Conservation (phyloP, 2,797 vertebrate species). For the Lagocephalus sceleratus region DNA sequence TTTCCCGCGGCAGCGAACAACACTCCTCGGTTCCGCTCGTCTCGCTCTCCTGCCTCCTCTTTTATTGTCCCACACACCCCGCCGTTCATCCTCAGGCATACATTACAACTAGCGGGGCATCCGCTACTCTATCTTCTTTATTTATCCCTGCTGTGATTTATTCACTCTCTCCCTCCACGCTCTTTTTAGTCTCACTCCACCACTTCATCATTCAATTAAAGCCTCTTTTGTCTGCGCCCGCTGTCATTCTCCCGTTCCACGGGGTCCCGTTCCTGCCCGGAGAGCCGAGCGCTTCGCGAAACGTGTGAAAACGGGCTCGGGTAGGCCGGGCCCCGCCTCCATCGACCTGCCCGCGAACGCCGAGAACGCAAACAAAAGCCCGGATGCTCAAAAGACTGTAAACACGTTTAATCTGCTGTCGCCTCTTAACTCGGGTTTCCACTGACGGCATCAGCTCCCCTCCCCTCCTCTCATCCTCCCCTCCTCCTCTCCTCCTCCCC, state of each 20-base stretch:
- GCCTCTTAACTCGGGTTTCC: no score
- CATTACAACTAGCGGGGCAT: slow-evolving; percentile 45
- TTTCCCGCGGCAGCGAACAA: slow-evolving; percentile 27
- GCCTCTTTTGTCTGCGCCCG: slow-evolving; percentile 59
- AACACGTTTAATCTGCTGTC: no score
- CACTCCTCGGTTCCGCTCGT: slow-evolving; percentile 31
- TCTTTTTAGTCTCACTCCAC: slow-evolving; percentile 43
- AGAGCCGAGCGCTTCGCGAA: not conserved
- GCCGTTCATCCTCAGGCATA: slow-evolving; percentile 58
- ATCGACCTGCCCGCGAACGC: not conserved
- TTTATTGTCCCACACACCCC: slow-evolving; percentile 51
- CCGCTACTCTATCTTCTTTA: slow-evolving; percentile 59
- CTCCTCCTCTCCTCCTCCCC: no score
- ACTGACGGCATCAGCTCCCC: no score
- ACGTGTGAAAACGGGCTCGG: not conserved
- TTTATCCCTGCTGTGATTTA: slow-evolving; percentile 66
- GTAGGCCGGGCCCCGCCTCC: not conserved
- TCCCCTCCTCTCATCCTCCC: no score
- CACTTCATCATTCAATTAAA: slow-evolving; percentile 73
- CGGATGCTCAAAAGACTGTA: no score
- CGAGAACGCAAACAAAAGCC: no score
- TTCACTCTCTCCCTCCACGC: slow-evolving; percentile 36
- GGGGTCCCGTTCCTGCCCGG: no score
- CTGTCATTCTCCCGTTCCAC: slow-evolving; percentile 21
- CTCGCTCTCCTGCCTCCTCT: slow-evolving; percentile 39